phyloP scores from a whole-genome alignment of 2,113 vertebrate species.

The Rhynchopsitta pachyrhyncha region DNA sequence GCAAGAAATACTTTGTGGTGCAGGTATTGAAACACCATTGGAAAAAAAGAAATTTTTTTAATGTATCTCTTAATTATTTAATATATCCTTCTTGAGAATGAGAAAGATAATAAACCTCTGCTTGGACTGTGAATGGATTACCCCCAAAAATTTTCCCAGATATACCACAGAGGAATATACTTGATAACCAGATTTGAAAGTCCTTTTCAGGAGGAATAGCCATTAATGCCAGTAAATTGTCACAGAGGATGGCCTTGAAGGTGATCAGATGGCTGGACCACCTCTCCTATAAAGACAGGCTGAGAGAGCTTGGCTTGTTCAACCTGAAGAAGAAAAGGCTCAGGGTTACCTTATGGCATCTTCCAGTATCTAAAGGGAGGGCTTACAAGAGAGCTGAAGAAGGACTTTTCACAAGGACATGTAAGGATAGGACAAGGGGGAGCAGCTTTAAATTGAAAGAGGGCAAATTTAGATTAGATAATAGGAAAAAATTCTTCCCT shows the following conservation, averaged over 20 bases:
- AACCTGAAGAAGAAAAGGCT: not conserved
- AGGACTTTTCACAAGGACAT: not conserved
- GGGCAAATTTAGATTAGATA: not conserved
- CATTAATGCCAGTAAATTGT: not conserved
- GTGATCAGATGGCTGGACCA: not conserved
- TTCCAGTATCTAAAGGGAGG: not conserved
- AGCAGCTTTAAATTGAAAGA: not conserved
- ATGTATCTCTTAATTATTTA: constrained; percentile 31
- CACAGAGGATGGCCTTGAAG: not conserved
- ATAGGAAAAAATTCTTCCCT: not conserved
- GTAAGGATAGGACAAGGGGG: not conserved
- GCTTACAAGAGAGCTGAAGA: not conserved
- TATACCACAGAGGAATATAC: not conserved
- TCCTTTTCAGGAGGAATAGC: not conserved
- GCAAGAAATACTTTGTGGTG: not conserved
- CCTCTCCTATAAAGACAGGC: not conserved
- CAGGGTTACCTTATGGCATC: not conserved
- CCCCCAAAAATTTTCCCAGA: not conserved
- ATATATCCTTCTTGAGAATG: not conserved
- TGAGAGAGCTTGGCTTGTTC: not conserved
- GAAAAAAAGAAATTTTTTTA: constrained; percentile 25
- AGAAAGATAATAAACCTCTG: constrained; percentile 13
- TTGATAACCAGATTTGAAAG: not conserved
- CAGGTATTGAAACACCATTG: not conserved
- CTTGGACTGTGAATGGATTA: not conserved